phyloP scores from a whole-genome alignment of 2,888 invertebrate genomes.

The Calliphora vomitoria region DNA sequence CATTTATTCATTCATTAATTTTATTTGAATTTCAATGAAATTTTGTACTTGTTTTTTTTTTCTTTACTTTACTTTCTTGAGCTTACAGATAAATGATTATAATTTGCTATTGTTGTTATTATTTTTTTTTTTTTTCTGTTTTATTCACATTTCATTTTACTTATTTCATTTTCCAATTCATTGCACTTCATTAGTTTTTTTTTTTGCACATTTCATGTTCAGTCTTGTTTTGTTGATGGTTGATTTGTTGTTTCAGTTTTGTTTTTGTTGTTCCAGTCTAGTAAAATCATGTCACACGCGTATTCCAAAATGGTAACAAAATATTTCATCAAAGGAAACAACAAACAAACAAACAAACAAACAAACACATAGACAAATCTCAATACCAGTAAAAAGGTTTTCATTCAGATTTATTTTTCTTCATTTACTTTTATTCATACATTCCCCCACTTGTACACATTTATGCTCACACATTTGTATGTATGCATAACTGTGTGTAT shows the following conservation, averaged over 20 bases:
- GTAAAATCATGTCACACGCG: conserved; percentile 42
- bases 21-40: conserved; percentile 41
- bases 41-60: conserved; percentile 6
- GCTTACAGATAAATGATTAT: conserved; percentile 30
- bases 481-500: background rate
- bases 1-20: conserved; percentile 52
- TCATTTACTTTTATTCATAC: conserved; percentile 13
- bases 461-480: background rate
- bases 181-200: conserved; percentile 66
- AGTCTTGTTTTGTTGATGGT: conserved; percentile 38
- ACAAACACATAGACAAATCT: background rate
- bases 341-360: background rate
- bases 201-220: conserved; percentile 53
- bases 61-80: conserved; percentile 22
- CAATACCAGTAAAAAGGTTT: conserved; percentile 16
- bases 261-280: conserved; percentile 3
- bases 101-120: background rate
- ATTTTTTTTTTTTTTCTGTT: conserved; percentile 10
- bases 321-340: background rate
- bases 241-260: conserved; percentile 21
- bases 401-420: background rate
- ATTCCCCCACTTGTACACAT: background rate
- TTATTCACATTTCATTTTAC: conserved; percentile 22
- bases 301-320: conserved; percentile 42
- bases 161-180: conserved; percentile 67